These are phyloP conservation scores for Mormyrus iriodes DNA, from an alignment of 2,113 vertebrate genomes.

Conservation along the genomic window DNA sequence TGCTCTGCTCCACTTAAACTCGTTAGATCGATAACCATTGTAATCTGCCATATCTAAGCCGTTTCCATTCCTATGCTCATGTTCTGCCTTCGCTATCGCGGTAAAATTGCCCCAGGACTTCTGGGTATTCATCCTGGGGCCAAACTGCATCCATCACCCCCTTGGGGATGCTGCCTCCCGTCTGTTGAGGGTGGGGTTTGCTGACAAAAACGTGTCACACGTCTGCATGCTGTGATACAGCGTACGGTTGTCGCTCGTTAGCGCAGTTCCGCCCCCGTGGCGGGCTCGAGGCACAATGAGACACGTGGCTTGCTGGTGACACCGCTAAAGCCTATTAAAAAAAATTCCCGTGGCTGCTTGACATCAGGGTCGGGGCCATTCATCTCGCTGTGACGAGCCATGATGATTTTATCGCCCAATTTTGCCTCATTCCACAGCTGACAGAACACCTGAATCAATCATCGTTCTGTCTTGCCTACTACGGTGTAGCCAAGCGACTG, in stretches of 20 bases:
- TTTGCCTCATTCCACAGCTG: conserved; percentile 44
- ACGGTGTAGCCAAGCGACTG: conserved; percentile 1
- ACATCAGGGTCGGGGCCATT: conserved; percentile 50
- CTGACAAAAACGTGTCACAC: neutral
- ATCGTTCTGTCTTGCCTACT: conserved; percentile 11
- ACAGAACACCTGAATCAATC: conserved; percentile 38
- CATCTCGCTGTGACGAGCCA: conserved; percentile 53
- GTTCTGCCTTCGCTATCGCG: neutral
- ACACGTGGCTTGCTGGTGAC: conserved; percentile 3
- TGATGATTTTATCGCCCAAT: conserved; percentile 63
- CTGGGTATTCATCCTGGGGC: neutral
- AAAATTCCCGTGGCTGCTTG: conserved; percentile 45
- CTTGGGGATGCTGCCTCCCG: neutral
- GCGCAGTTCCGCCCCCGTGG: neutral
- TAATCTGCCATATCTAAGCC: neutral
- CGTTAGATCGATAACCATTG: neutral
- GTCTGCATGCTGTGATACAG: neutral
- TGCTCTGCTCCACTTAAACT: neutral
- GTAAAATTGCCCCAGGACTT: neutral
- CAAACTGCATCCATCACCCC: neutral
- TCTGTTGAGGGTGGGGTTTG: neutral
- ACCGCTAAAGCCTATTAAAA: conserved; percentile 19
- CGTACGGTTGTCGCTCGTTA: neutral
- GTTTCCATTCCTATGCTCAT: neutral
- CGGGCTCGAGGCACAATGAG: conserved; percentile 24